A percentile compares a stretch with the other conserved stretches of the same genome.
Conservation (phyloP, 2,113 vertebrate species). For the Lophius piscatorius region DNA sequence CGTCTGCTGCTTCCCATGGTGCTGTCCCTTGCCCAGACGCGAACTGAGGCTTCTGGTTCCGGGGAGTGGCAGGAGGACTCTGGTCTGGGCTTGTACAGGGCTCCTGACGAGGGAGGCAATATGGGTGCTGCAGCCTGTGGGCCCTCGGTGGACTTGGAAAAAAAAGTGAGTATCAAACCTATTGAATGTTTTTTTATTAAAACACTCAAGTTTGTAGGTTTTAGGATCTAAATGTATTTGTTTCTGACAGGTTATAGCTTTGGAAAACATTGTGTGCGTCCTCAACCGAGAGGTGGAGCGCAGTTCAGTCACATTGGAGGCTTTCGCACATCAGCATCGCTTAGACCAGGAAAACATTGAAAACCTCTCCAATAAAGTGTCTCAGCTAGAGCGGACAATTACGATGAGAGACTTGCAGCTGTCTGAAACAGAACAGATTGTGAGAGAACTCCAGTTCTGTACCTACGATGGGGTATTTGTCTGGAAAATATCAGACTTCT, state of each 20-base stretch:
- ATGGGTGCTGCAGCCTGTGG: constrained; percentile 37
- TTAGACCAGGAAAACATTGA: constrained; percentile 91
- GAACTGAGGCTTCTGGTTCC: constrained; percentile 19
- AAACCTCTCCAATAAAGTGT: constrained; percentile 85
- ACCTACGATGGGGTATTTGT: constrained; percentile 90
- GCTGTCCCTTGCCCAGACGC: constrained; percentile 49
- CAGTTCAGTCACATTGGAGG: constrained; percentile 82
- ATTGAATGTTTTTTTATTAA: not conserved
- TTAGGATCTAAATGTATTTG: not conserved
- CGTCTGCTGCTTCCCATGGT: constrained; percentile 83
- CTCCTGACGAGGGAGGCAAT: constrained; percentile 67
- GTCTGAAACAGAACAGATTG: constrained; percentile 85
- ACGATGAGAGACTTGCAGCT: constrained; percentile 88
- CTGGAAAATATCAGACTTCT: constrained; percentile 91
- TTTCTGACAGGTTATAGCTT: constrained; percentile 76
- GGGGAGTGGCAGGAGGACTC: constrained; percentile 78
- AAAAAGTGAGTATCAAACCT: constrained; percentile 57
- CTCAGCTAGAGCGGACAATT: constrained; percentile 88
- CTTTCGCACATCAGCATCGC: constrained; percentile 85
- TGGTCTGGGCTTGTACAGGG: constrained; percentile 74
- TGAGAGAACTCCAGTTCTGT: constrained; percentile 85
- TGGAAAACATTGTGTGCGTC: constrained; percentile 93
- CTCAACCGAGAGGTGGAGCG: constrained; percentile 92
- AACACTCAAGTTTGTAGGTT: not conserved
- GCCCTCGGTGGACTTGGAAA: constrained; percentile 76